Percentiles rank a stretch among this genome's conserved stretches.
These are phyloP conservation scores for Cheilosia grossa DNA, from an alignment of 2,888 invertebrate species.

Conservation along the genomic window DNA sequence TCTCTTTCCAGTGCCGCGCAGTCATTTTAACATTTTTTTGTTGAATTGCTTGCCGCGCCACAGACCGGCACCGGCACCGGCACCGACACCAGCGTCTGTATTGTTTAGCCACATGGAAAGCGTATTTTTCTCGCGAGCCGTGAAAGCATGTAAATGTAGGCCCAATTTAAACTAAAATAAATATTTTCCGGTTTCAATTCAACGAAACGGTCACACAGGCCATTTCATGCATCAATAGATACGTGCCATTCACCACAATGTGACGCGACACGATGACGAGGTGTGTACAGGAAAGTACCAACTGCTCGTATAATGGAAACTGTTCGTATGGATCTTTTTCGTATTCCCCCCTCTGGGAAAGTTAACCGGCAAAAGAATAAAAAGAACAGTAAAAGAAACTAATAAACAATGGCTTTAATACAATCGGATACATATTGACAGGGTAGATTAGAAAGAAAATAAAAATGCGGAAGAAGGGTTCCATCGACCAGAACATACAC, in stretches of 20 bases:
- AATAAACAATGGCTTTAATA: constrained; percentile 52
- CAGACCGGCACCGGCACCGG: background rate
- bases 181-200: constrained; percentile 73
- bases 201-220: constrained; percentile 45
- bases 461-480: constrained; percentile 69
- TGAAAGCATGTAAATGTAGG: constrained; percentile 59
- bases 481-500: background rate
- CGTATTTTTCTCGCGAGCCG: constrained; percentile 37
- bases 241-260: constrained; percentile 3
- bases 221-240: constrained; percentile 67
- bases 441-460: constrained; percentile 11
- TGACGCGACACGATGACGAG: constrained; percentile 5
- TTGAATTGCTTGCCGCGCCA: background rate
- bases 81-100: background rate
- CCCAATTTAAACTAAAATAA: constrained; percentile 64
- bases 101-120: constrained; percentile 13
- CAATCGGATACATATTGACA: constrained; percentile 64
- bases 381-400: constrained; percentile 17
- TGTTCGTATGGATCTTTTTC: constrained; percentile 39
- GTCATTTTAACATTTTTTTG: too few relatives aligned
- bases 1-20: too few relatives aligned
- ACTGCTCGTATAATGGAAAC: background rate
- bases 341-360: constrained; percentile 43
- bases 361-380: constrained; percentile 32
- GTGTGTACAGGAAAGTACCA: background rate